Evolutionary conservation across 1,140 invertebrate genomes (phyloP).

Genomic region (Luehdorfia chinensis): DNA sequence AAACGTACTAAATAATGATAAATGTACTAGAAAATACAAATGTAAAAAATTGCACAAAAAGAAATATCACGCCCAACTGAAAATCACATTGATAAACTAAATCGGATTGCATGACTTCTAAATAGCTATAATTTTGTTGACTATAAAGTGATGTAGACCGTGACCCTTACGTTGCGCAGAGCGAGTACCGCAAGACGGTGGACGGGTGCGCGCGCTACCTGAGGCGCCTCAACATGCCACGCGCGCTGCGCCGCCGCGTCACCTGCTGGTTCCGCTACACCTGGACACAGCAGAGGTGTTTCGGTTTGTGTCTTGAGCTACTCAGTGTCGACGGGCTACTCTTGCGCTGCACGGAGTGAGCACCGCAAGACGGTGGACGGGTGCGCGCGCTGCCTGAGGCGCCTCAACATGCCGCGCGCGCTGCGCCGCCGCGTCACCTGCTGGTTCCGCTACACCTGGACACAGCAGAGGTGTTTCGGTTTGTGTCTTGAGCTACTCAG

Average conservation of each 20-base stretch:
- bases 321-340: no score
- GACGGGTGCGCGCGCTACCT: slow-evolving; percentile 89
- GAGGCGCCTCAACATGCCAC: slow-evolving; percentile 87
- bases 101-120: no score
- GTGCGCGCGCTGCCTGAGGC: slow-evolving; percentile 87
- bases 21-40: no score
- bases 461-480: slow-evolving; percentile 94
- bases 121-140: no score
- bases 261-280: slow-evolving; percentile 95
- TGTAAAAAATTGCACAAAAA: no score
- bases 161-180: no score
- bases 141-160: no score
- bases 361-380: slow-evolving; percentile 90
- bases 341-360: no score
- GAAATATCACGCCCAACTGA: no score
- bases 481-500: no score
- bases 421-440: slow-evolving; percentile 88
- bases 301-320: slow-evolving; percentile 83
- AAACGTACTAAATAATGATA: no score
- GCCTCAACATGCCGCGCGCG: slow-evolving; percentile 86
- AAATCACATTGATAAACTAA: no score
- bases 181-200: slow-evolving; percentile 89
- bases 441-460: slow-evolving; percentile 97
- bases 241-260: slow-evolving; percentile 86
- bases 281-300: slow-evolving; percentile 93